A percentile compares a stretch with the other conserved stretches of the same genome.
Evolutionary conservation across 2,113 vertebrate genomes (phyloP).

Genomic region (Alosa alosa): DNA sequence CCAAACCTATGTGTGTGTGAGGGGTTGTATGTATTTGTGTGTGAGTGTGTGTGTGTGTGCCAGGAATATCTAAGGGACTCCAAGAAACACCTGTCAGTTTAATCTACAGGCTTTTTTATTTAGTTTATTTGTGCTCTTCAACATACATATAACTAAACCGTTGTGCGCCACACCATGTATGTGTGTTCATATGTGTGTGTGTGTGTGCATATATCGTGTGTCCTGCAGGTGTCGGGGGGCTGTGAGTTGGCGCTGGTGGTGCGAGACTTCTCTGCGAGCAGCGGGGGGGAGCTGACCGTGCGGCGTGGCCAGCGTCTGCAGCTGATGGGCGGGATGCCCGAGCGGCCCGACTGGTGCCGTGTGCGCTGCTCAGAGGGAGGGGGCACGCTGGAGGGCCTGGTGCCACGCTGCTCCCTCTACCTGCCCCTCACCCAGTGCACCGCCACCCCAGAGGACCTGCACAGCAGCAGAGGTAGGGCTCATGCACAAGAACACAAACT

Average conservation of each 20-base stretch:
- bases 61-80: no score
- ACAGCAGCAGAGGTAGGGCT: neutral
- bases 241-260: constrained; percentile 97
- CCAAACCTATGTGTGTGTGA: no score
- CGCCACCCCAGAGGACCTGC: constrained; percentile 67
- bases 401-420: constrained; percentile 91
- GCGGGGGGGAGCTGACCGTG: constrained; percentile 92
- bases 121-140: no score
- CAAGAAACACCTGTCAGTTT: no score
- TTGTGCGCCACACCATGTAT: neutral
- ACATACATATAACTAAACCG: no score
- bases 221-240: constrained; percentile 88
- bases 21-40: neutral
- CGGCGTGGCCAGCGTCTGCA: constrained; percentile 94
- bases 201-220: neutral
- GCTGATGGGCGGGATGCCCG: constrained; percentile 91
- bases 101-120: no score
- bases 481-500: no score
- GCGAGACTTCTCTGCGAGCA: constrained; percentile 93
- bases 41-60: no score
- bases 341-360: constrained; percentile 95
- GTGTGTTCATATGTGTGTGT: neutral
- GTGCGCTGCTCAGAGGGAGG: constrained; percentile 94
- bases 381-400: constrained; percentile 88
- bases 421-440: constrained; percentile 96